phyloP scores from a whole-genome alignment of 1,140 invertebrate species.

The Rhyzopertha dominica region DNA sequence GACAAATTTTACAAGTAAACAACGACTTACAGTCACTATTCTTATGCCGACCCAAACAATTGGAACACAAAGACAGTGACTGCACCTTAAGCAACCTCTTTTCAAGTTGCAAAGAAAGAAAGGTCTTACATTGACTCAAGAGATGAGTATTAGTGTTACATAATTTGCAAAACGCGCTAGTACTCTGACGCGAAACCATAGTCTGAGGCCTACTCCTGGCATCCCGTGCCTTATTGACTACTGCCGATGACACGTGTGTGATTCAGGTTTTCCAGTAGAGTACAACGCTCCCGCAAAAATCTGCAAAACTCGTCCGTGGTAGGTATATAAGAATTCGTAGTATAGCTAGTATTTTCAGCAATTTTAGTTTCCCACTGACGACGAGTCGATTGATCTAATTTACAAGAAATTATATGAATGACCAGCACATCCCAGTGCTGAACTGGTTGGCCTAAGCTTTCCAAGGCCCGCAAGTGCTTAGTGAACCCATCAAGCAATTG shows the following conservation, averaged over 20 bases:
- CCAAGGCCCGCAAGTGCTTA: slow-evolving; percentile 24
- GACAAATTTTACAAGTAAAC: not conserved
- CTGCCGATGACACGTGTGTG: too few species aligned
- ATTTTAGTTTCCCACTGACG: slow-evolving; percentile 27
- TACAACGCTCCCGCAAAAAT: too few species aligned
- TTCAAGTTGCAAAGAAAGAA: not conserved
- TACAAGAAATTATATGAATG: slow-evolving; percentile 19
- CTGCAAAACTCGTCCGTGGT: too few species aligned
- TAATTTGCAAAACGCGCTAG: not conserved
- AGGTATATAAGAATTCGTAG: too few species aligned
- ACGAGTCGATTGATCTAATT: slow-evolving; percentile 21
- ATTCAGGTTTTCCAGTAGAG: too few species aligned
- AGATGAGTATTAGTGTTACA: not conserved
- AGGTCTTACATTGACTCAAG: not conserved
- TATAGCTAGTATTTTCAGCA: too few species aligned
- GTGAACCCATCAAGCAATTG: slow-evolving; percentile 18
- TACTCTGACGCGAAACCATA: not conserved
- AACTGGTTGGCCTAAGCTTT: slow-evolving; percentile 19
- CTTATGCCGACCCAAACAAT: not conserved
- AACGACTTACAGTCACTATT: not conserved
- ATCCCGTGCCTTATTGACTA: not conserved
- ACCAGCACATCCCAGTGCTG: slow-evolving; percentile 20
- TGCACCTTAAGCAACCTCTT: not conserved
- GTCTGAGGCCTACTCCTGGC: not conserved
- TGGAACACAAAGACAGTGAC: not conserved